Percentiles rank a stretch among this genome's conserved stretches.
These are phyloP conservation scores for Pteropus alecto DNA, from an alignment of 2,113 vertebrate genomes.

Conservation along the genomic window DNA sequence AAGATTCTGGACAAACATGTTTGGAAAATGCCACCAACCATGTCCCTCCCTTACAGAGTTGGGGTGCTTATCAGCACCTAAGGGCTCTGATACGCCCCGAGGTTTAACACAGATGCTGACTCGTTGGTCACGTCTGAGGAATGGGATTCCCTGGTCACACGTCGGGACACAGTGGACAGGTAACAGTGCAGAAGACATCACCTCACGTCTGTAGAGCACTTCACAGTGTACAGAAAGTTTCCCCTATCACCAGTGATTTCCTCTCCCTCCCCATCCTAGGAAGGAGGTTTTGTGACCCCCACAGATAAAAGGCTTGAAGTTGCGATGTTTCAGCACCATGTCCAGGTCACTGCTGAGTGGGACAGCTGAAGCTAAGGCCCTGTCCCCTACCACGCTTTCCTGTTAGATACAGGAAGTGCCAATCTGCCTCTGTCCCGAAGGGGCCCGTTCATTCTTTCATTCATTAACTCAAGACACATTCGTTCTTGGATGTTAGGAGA, in stretches of 20 bases:
- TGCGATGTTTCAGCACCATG: background rate
- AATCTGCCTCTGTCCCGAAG: background rate
- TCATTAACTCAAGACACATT: background rate
- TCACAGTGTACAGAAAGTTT: too few species aligned
- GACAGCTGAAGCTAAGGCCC: too few species aligned
- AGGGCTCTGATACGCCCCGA: background rate
- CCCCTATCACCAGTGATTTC: background rate
- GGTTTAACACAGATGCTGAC: background rate
- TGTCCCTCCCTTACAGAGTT: background rate
- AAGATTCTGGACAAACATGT: background rate
- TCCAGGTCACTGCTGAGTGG: background rate
- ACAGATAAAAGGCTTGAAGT: background rate
- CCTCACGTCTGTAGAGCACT: accelerated
- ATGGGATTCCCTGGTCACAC: background rate
- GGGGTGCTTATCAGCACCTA: accelerated
- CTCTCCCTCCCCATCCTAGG: background rate
- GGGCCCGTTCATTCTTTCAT: background rate
- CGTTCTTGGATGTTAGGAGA: background rate
- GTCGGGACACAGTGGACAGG: background rate
- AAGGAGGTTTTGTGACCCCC: background rate
- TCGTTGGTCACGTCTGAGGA: too few species aligned
- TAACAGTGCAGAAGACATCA: background rate
- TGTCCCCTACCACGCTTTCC: background rate
- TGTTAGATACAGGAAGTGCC: too few species aligned
- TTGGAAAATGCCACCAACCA: background rate